A percentile compares a stretch with the other conserved stretches of the same genome.
Evolutionary conservation across 1,140 invertebrate genomes (phyloP).

Genomic region (Mycetomoellerius zeteki): DNA sequence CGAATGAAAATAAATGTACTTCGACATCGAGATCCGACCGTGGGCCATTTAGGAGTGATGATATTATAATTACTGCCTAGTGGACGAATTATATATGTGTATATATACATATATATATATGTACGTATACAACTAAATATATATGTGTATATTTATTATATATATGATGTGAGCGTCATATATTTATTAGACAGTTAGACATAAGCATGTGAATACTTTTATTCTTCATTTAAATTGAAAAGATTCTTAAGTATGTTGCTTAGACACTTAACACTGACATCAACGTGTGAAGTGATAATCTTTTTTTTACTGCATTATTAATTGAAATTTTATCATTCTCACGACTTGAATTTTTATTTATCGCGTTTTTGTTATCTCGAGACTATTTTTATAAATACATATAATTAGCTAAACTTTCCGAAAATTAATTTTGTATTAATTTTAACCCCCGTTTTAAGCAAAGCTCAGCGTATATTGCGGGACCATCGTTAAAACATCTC

Average conservation of each 20-base stretch:
- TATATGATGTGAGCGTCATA: background rate
- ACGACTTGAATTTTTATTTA: background rate
- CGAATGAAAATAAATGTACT: slow-evolving; percentile 72
- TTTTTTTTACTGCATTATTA: background rate
- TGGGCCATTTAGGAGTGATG: slow-evolving; percentile 57
- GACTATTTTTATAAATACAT: background rate
- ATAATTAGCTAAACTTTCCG: background rate
- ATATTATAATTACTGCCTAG: slow-evolving; percentile 63
- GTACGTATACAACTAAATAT: background rate
- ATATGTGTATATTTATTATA: too few relatives aligned
- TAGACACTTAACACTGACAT: background rate
- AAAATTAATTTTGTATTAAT: background rate
- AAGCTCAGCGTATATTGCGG: background rate
- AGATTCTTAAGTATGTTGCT: background rate
- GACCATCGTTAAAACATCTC: slow-evolving; percentile 7
- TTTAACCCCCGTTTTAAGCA: background rate
- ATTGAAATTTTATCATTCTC: background rate
- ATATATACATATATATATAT: background rate
- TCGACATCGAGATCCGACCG: slow-evolving; percentile 44
- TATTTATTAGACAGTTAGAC: slow-evolving; percentile 28
- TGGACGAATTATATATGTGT: slow-evolving; percentile 22
- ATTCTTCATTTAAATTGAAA: background rate
- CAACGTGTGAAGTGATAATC: background rate
- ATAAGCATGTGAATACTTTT: slow-evolving; percentile 32
- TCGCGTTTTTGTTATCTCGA: background rate